A percentile compares a stretch with the other conserved stretches of the same genome.
phyloP scores from a whole-genome alignment of 2,797 vertebrate species.

The Capromys pilorides region DNA sequence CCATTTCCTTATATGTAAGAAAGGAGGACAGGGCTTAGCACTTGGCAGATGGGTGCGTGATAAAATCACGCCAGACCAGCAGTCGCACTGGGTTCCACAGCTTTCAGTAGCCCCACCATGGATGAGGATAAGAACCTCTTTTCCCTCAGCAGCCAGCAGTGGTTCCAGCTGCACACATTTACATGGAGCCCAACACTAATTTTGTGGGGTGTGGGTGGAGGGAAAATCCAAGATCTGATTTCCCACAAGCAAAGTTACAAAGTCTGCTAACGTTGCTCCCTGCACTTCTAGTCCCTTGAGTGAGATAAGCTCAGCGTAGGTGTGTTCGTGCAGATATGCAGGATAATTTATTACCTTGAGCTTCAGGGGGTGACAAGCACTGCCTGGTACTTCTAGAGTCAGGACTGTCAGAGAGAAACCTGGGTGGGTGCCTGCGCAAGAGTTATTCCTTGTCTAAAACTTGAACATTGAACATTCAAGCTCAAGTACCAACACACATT shows the following conservation, averaged over 20 bases:
- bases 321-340: not conserved
- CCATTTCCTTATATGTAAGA: not conserved
- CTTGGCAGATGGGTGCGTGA: not conserved
- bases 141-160: not conserved
- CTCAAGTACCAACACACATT: not conserved
- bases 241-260: not conserved
- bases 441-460: not conserved
- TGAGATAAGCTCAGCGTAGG: conserved; percentile 9
- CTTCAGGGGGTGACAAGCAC: not conserved
- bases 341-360: not conserved
- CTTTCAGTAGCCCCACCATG: not conserved
- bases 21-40: not conserved
- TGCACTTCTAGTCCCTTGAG: not conserved
- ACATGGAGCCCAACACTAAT: not conserved
- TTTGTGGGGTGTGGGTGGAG: not conserved
- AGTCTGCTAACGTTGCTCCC: not conserved
- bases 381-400: conserved; percentile 25
- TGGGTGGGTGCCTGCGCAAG: not conserved
- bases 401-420: not conserved
- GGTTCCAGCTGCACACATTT: not conserved
- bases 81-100: not conserved
- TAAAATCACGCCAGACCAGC: conserved; percentile 3
- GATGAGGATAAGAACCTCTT: not conserved
- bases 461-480: not conserved
- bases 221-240: not conserved